Base-by-base conservation (phyloP, 2,888 invertebrate species). In the Drosophila yooni region DNA sequence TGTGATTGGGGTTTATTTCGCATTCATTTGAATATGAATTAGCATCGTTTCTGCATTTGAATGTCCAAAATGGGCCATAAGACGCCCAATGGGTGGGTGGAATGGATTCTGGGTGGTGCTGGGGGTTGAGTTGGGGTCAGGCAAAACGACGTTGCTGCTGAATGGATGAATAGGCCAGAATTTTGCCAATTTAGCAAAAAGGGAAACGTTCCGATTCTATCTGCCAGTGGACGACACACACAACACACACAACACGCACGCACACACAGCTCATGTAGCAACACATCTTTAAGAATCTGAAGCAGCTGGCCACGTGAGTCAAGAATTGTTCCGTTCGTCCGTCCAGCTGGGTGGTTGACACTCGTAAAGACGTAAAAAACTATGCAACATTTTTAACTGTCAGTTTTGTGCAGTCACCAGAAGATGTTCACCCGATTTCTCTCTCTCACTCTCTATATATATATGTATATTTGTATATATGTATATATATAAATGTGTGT, bases 1-100 rank as follows among this genome's bases (percentile, higher is more conserved):
- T 91, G 90, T 83, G 91, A 90, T 91, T 90, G 88, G 90, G 88
- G 91, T 91, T 89, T 82, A 87, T 78, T 87, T 83, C 81, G 91
- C 87, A 90, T 91, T 90, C 90, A 90, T 90, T 90, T 90, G 90
- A 90, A 91, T 91, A 85, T 85, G 91, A 91, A 90, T 90, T 90
- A 88, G 91, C 91, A 85, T 77, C 82, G 85, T 91, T 91, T 81
- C 81, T n/a, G 79, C 74, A 82, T 84, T 79, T 82, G 76, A 84
- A 82, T 78, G 79, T 81, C 71, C 75, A 61, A 79, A 72, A 58
- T 71, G 68, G 69, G 70, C 79, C 74, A 76, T 51, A 68, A 34
- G 33, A 31, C 36, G 57, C 46, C 31, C 58, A 58, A 25, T 52
- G 67, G 56, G 53, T 58, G 65, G 46, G 25, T 27, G 36, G 52